A percentile compares a stretch with the other conserved stretches of the same genome.
phyloP scores from a whole-genome alignment of 1,140 invertebrate genomes.

The Trachymyrmex cornetzi region DNA sequence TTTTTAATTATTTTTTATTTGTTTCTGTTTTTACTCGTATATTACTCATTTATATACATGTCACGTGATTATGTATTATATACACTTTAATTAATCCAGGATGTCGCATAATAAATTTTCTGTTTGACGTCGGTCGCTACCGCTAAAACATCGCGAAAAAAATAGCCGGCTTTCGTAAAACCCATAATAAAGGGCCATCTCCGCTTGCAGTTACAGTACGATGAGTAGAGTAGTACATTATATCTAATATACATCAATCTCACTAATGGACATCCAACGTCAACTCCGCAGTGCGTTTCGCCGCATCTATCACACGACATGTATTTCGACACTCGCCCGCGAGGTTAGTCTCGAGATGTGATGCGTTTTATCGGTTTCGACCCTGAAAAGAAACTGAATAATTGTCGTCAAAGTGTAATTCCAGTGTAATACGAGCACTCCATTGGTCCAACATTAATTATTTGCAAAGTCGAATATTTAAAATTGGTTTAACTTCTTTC shows the following conservation, averaged over 20 bases:
- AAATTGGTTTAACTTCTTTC: not conserved
- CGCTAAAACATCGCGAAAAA: not conserved
- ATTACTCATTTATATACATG: not conserved
- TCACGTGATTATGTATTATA: not conserved
- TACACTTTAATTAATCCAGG: not conserved
- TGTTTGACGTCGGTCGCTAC: not conserved
- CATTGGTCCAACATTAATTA: not conserved
- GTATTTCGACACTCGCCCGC: slow-evolving; percentile 26
- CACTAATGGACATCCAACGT: slow-evolving; percentile 54
- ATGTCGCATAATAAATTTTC: not conserved
- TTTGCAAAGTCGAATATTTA: not conserved
- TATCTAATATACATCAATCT: slow-evolving; percentile 60
- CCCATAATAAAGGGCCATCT: not conserved
- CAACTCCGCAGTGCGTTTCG: slow-evolving; percentile 45
- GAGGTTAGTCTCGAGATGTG: not conserved
- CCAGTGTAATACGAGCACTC: not conserved
- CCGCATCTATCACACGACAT: slow-evolving; percentile 34
- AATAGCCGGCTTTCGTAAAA: slow-evolving; percentile 8
- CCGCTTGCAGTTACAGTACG: not conserved
- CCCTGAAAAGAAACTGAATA: not conserved
- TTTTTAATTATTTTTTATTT: not conserved
- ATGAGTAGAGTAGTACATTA: slow-evolving; percentile 29
- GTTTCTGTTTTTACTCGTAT: not conserved
- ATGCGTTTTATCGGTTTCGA: slow-evolving; percentile 11
- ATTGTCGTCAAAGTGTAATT: not conserved